phyloP scores from a whole-genome alignment of 2,888 invertebrate species.

The Ernsta delagoae region DNA sequence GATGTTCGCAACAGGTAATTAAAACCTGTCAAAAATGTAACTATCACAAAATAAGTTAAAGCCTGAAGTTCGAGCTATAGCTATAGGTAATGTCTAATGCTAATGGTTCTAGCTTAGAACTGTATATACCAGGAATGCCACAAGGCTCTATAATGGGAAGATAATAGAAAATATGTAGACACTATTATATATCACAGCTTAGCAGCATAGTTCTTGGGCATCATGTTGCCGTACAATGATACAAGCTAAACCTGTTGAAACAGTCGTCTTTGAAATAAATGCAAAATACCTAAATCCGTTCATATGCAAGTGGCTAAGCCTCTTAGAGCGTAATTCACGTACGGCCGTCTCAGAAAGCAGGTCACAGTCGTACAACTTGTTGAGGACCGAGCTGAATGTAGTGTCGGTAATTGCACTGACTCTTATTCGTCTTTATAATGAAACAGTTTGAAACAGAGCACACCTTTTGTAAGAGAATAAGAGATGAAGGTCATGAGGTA shows the following conservation, averaged over 20 bases:
- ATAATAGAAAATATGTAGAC: too few relatives aligned
- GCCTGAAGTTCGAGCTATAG: not conserved
- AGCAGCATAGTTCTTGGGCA: too few relatives aligned
- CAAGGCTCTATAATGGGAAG: too few relatives aligned
- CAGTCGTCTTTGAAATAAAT: constrained; percentile 4
- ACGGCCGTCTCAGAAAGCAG: constrained; percentile 32
- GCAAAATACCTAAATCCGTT: constrained; percentile 15
- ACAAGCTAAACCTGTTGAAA: constrained; percentile 11
- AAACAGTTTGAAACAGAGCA: constrained; percentile 9
- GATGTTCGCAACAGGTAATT: constrained; percentile 20
- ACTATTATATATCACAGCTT: too few relatives aligned
- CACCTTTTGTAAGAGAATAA: constrained; percentile 21
- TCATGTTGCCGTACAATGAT: not conserved
- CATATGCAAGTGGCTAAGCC: constrained; percentile 23
- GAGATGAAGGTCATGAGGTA: constrained; percentile 24
- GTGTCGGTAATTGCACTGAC: constrained; percentile 35
- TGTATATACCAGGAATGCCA: not conserved
- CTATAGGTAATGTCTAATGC: too few relatives aligned
- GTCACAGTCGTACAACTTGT: constrained; percentile 37
- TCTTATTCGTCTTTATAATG: constrained; percentile 20
- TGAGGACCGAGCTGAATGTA: constrained; percentile 34
- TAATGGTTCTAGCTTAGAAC: not conserved
- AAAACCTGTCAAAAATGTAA: not conserved
- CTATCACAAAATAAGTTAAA: not conserved
- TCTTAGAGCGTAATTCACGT: constrained; percentile 34